A percentile compares a stretch with the other conserved stretches of the same genome.
Conservation (phyloP, 92 coral and sea anemone species). For the Porites cylindrica region DNA sequence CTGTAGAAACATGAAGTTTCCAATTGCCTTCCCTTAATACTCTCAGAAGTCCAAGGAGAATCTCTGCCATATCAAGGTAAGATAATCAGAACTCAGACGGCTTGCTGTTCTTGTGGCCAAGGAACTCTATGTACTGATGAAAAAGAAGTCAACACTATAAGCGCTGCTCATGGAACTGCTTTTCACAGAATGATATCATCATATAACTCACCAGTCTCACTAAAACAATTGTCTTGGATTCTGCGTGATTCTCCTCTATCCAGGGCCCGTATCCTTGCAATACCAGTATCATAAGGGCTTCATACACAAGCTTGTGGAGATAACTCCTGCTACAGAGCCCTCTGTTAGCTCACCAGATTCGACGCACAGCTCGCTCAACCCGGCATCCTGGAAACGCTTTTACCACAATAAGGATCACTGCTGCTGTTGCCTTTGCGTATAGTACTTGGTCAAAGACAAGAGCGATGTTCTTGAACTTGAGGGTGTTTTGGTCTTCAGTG, state of each 20-base stretch:
- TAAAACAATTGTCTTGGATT: neutral
- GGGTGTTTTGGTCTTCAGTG: conserved; percentile 52
- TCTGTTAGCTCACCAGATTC: conserved; percentile 72
- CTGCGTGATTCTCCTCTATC: neutral
- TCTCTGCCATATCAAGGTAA: conserved; percentile 24
- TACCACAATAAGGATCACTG: conserved; percentile 40
- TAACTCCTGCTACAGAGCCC: conserved; percentile 64
- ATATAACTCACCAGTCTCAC: neutral
- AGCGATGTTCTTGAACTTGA: conserved; percentile 50
- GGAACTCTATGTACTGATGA: conserved; percentile 5
- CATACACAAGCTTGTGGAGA: conserved; percentile 27
- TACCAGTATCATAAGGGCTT: neutral
- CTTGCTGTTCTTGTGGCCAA: conserved; percentile 39
- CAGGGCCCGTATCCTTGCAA: neutral
- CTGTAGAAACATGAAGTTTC: conserved; percentile 38
- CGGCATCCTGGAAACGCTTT: conserved; percentile 64
- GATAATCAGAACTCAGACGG: conserved; percentile 34
- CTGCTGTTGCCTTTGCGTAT: neutral
- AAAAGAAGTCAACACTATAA: conserved; percentile 4
- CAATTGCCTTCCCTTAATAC: conserved; percentile 26
- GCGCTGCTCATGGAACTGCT: conserved; percentile 9
- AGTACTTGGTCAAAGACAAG: conserved; percentile 67
- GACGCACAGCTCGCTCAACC: conserved; percentile 46
- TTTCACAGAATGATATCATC: conserved; percentile 7
- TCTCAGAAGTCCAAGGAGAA: conserved; percentile 21